A percentile compares a stretch with the other conserved stretches of the same genome.
Evolutionary conservation across 1,140 invertebrate genomes (phyloP).

Genomic region (Eupristina koningsbergeri): DNA sequence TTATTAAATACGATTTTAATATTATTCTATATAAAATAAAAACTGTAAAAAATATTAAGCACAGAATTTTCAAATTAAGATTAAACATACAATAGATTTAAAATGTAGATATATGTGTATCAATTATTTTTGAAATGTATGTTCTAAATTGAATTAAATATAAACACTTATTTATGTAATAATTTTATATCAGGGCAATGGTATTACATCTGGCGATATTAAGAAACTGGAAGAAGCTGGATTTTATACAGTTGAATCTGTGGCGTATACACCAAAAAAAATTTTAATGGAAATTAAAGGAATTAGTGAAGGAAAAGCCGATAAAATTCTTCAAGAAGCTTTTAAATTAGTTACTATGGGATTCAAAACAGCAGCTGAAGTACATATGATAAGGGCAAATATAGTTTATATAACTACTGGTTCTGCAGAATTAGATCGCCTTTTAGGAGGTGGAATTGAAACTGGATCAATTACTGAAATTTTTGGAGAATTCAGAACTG

Average conservation of each 20-base stretch:
- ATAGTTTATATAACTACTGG: conserved; percentile 93
- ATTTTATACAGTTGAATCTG: conserved; percentile 94
- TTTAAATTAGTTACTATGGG: conserved; percentile 96
- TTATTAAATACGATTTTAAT: too few species aligned
- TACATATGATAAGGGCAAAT: conserved; percentile 88
- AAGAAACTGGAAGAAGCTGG: conserved; percentile 96
- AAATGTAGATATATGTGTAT: too few species aligned
- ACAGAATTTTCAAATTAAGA: too few species aligned
- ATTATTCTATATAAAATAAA: too few species aligned
- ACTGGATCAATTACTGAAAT: conserved; percentile 99
- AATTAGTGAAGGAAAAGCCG: conserved; percentile 97
- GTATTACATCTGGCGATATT: conserved; percentile 91
- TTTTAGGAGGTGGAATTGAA: conserved; percentile 97
- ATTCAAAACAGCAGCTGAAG: conserved; percentile 97
- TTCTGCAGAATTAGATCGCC: conserved; percentile 93
- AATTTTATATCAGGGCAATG: conserved; percentile 78
- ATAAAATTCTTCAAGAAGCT: conserved; percentile 94
- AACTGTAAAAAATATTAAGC: too few species aligned
- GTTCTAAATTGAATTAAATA: too few species aligned
- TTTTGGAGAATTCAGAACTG: conserved; percentile 98
- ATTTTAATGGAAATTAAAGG: conserved; percentile 93
- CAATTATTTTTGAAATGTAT: too few species aligned
- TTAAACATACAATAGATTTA: too few species aligned
- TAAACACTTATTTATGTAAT: too few species aligned
- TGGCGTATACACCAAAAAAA: conserved; percentile 96